Base-by-base conservation (phyloP, 2,113 vertebrate genomes). In the Cyprinodon tularosa region DNA sequence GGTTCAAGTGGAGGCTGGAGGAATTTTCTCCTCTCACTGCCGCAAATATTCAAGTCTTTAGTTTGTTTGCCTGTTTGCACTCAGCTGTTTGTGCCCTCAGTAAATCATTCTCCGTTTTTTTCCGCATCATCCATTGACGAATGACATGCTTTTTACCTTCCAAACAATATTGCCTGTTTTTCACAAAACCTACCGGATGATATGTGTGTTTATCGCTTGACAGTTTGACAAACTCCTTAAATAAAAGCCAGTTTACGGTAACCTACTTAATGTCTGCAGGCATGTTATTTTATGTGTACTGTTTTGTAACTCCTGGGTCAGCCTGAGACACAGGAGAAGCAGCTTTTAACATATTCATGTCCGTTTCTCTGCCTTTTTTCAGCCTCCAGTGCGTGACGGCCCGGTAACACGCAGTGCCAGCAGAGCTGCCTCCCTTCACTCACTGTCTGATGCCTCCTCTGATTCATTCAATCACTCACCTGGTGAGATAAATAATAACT, bases 371-470 rank as follows among this genome's bases (percentile, higher is more conserved):
- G 67, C 82, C 71, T 77, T 6, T 82, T 80, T 81, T n/a, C 91
- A 99, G 98, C 97, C 97, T 74, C 98, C 98, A 0, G 74, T 98
- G 44, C 94, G 97, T n/a, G 82, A 66, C 47, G 62, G 44, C 12
- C 37, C 89, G 0, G 53, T 83, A 39, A 93, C 74, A 39, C 93
- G 86, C 57, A 92, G 85, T 14, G 92, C 90, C 36, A 88, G 89
- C 0, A 92, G 91, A 62, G 90, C 95, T 0, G 94, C 94, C 39
- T 96, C 95, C 1, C 48, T 94, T 29, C 92, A 95, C 68, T 94
- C 94, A 3, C 88, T 95, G 0, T 96, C 95, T 0, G 95, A 96
- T 45, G 95, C 94, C 39, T 96, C 96, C 1, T 93, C 90, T 0
- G 96, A 97, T 81, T 93, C 94, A 72, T 98, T 94, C 10, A 76